phyloP scores from a whole-genome alignment of 2,888 invertebrate species.

The Cetonia aurata region DNA sequence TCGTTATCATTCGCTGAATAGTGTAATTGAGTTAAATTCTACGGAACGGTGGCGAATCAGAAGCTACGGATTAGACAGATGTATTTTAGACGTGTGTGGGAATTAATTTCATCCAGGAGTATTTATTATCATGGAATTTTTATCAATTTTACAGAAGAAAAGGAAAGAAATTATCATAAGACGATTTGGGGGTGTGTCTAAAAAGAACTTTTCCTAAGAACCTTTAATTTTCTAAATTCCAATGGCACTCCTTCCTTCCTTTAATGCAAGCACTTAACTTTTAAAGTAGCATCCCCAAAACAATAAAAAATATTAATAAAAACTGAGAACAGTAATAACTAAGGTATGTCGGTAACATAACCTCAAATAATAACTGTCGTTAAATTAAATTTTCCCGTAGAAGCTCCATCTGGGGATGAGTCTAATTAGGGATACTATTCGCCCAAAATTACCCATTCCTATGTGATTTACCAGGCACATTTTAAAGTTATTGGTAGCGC shows the following conservation, averaged over 20 bases:
- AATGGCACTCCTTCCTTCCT: too few relatives aligned
- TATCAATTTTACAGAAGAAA: too few relatives aligned
- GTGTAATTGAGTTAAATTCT: conserved; percentile 35
- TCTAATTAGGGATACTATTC: conserved; percentile 50
- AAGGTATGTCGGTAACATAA: conserved; percentile 37
- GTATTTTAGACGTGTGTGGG: not conserved
- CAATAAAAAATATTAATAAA: conserved; percentile 34
- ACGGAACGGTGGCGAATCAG: not conserved
- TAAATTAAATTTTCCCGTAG: conserved; percentile 49
- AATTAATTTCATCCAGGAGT: not conserved
- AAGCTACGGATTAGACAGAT: not conserved
- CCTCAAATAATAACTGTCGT: conserved; percentile 36
- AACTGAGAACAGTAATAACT: conserved; percentile 34
- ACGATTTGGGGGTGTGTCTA: too few relatives aligned
- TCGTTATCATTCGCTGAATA: conserved; percentile 25
- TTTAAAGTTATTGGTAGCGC: conserved; percentile 49
- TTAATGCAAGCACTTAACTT: too few relatives aligned
- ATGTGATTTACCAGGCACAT: conserved; percentile 49
- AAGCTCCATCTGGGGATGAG: conserved; percentile 44
- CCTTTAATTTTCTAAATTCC: too few relatives aligned
- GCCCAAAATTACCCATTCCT: conserved; percentile 48
- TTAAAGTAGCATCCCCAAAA: not conserved
- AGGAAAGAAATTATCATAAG: too few relatives aligned
- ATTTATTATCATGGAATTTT: too few relatives aligned
- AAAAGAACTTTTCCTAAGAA: too few relatives aligned